A percentile compares a stretch with the other conserved stretches of the same genome.
phyloP scores from a whole-genome alignment of 2,113 vertebrate species.

The Tachysurus vachellii region DNA sequence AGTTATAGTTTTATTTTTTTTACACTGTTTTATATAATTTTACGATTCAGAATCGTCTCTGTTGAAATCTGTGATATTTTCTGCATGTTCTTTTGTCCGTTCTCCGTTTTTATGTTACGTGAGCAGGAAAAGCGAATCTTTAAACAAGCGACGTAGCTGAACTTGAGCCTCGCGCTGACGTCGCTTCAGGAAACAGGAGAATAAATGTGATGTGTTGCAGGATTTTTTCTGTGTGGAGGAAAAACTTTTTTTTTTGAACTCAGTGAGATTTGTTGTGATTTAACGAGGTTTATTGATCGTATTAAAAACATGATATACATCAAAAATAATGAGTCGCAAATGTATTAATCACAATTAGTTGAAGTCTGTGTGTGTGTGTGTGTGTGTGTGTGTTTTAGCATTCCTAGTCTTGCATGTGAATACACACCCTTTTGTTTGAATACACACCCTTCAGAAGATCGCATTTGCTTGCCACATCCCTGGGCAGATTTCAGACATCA shows the following conservation, averaged over 20 bases:
- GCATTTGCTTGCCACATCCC: neutral
- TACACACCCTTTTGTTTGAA: constrained; percentile 27
- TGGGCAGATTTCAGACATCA: too few species aligned
- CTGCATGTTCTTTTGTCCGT: too few species aligned
- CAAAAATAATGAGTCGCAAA: neutral
- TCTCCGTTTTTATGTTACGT: neutral
- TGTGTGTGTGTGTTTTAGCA: neutral
- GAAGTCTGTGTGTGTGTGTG: neutral
- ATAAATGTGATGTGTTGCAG: neutral
- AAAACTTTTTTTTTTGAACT: neutral
- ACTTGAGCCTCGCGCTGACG: constrained; percentile 25
- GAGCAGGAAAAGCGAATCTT: constrained; percentile 23
- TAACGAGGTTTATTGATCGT: neutral
- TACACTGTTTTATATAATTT: neutral
- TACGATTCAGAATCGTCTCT: neutral
- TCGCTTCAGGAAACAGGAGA: neutral
- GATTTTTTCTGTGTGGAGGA: neutral
- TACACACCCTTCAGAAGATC: neutral
- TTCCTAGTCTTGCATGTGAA: neutral
- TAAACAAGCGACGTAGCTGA: constrained; percentile 32
- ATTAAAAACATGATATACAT: neutral
- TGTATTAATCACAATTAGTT: neutral
- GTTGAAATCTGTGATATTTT: neutral
- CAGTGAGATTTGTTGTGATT: neutral
- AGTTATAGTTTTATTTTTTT: neutral